phyloP scores from a whole-genome alignment of 2,113 vertebrate species.

The Colistium nudipinnis region DNA sequence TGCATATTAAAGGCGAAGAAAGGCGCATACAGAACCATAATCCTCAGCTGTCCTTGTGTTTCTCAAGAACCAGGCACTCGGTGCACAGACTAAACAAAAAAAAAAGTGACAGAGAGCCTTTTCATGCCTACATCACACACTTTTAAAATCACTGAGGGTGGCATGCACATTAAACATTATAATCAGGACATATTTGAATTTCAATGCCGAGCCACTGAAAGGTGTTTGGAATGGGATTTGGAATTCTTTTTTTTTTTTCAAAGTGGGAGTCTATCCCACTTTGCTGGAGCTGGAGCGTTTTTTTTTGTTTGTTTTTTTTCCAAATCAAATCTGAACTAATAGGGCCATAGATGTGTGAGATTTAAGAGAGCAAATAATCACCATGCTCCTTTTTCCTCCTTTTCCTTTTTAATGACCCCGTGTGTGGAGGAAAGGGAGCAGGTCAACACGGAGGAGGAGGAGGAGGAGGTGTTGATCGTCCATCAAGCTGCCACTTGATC shows the following conservation, averaged over 20 bases:
- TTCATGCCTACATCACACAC: conserved; percentile 52
- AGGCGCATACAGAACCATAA: conserved; percentile 69
- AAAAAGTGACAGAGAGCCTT: conserved; percentile 58
- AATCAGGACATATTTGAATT: conserved; percentile 72
- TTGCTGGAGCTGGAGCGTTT: conserved; percentile 20
- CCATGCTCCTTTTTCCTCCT: conserved; percentile 29
- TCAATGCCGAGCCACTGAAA: conserved; percentile 57
- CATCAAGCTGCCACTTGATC: conserved; percentile 41
- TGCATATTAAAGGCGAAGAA: conserved; percentile 79
- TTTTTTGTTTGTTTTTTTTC: too few relatives aligned
- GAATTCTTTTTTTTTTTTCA: conserved; percentile 34
- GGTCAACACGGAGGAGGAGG: conserved; percentile 25
- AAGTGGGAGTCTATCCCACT: background rate
- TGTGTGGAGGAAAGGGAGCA: conserved; percentile 13
- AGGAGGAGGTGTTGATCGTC: conserved; percentile 39
- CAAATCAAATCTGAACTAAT: background rate
- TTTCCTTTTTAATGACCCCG: conserved; percentile 38
- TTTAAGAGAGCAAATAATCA: conserved; percentile 33
- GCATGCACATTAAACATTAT: conserved; percentile 64
- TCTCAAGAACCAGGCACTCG: conserved; percentile 65
- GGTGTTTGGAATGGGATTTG: conserved; percentile 43
- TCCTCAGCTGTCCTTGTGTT: conserved; percentile 73
- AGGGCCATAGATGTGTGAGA: background rate
- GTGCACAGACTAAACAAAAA: conserved; percentile 42
- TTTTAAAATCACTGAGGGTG: conserved; percentile 66